Percentiles rank a stretch among this genome's conserved stretches.
Evolutionary conservation across 2,797 vertebrate species (phyloP).

Genomic region (Botia kubotai): DNA sequence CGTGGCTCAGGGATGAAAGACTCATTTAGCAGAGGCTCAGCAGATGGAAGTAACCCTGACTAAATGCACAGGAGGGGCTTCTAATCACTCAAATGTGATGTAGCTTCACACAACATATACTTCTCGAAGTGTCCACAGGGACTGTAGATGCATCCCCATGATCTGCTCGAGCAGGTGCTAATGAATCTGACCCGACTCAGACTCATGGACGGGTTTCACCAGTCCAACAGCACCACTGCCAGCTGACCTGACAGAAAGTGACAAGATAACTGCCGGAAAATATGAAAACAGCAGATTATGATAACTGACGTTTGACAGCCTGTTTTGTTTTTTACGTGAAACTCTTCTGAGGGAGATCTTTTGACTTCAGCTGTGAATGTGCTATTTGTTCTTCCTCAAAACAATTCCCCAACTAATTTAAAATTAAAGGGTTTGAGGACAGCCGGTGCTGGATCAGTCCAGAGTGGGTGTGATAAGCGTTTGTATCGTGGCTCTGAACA

Average conservation of each 20-base stretch:
- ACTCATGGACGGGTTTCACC: too few relatives aligned
- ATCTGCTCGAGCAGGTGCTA: conserved; percentile 2
- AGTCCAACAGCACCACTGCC: conserved; percentile 25
- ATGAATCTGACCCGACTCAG: conserved; percentile 39
- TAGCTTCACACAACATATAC: conserved; percentile 74
- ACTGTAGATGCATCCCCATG: conserved; percentile 60
- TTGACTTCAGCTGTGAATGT: too few relatives aligned
- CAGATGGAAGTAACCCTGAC: conserved; percentile 70
- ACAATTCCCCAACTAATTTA: too few relatives aligned
- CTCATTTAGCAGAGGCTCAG: conserved; percentile 74
- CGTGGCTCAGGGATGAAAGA: conserved; percentile 64
- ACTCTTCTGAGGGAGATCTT: too few relatives aligned
- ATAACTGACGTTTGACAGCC: conserved; percentile 11
- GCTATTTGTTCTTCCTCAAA: too few relatives aligned
- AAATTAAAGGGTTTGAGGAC: not conserved
- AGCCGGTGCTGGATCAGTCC: not conserved
- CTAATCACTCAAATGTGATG: conserved; percentile 79
- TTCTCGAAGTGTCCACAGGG: conserved; percentile 65
- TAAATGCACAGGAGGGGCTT: conserved; percentile 69
- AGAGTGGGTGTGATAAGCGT: too few relatives aligned
- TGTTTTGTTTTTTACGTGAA: not conserved
- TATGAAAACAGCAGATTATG: conserved; percentile 2
- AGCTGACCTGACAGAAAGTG: not conserved
- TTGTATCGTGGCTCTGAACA: conserved; percentile 73
- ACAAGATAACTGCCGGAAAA: conserved; percentile 1